Percentiles rank a stretch among this genome's conserved stretches.
Conservation (phyloP, 2,888 invertebrate species). For the Agriopis aurantiaria region DNA sequence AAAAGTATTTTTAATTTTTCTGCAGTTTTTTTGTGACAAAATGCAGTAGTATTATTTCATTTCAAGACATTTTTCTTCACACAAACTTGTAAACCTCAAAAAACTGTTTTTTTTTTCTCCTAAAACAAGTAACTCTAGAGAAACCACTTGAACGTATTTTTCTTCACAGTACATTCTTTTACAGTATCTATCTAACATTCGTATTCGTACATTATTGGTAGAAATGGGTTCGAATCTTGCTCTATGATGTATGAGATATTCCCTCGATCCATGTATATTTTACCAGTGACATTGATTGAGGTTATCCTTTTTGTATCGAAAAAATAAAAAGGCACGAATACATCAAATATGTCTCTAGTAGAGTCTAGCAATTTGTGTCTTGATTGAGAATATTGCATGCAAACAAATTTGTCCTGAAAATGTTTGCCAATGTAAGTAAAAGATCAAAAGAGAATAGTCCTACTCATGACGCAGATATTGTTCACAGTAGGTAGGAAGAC, state of each 20-base stretch:
- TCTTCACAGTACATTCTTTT: background rate
- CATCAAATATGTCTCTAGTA: slow-evolving; percentile 5
- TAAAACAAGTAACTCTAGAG: too few species aligned
- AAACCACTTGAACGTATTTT: too few species aligned
- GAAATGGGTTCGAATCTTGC: slow-evolving; percentile 14
- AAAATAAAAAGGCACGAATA: slow-evolving; percentile 6
- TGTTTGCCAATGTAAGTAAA: background rate
- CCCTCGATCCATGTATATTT: slow-evolving; percentile 28
- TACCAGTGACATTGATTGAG: slow-evolving; percentile 23
- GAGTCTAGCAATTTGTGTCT: slow-evolving; percentile 3
- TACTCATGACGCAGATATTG: too few species aligned
- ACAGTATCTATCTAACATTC: background rate
- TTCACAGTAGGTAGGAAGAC: too few species aligned
- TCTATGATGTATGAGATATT: slow-evolving; percentile 33
- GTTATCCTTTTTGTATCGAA: slow-evolving; percentile 18
- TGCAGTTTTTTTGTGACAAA: too few species aligned
- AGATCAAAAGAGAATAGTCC: too few species aligned
- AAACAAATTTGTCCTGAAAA: background rate
- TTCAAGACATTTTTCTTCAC: too few species aligned
- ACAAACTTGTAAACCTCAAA: too few species aligned
- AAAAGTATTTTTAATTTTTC: too few species aligned
- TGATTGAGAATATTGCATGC: slow-evolving; percentile 4
- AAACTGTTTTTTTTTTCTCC: too few species aligned
- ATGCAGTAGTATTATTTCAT: too few species aligned
- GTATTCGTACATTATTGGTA: slow-evolving; percentile 19